These are phyloP conservation scores for Nomada fabriciana DNA, from an alignment of 2,888 invertebrate species.

Conservation along the genomic window DNA sequence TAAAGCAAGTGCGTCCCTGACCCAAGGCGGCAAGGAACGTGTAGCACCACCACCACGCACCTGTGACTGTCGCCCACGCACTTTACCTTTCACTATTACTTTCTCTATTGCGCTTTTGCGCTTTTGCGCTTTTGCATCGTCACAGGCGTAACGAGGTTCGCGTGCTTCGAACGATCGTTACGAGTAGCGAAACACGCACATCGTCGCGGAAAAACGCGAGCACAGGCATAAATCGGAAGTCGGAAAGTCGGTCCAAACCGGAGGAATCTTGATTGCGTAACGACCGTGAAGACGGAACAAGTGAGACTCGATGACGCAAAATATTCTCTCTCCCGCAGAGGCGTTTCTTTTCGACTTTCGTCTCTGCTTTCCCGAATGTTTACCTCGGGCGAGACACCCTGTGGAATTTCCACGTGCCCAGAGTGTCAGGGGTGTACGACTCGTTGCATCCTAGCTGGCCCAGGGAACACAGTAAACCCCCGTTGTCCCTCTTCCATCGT, in stretches of 20 bases:
- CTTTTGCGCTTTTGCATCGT: constrained; percentile 71
- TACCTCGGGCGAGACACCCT: constrained; percentile 78
- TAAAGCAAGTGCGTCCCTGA: constrained; percentile 20
- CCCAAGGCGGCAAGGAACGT: neutral
- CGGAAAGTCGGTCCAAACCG: neutral
- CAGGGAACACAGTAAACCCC: constrained; percentile 79
- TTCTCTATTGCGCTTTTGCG: constrained; percentile 76
- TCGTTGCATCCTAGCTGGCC: constrained; percentile 78
- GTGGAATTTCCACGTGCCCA: constrained; percentile 82
- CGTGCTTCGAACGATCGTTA: constrained; percentile 24
- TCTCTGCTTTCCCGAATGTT: constrained; percentile 28
- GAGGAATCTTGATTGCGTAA: constrained; percentile 35
- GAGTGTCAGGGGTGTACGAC: constrained; percentile 78
- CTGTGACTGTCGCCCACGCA: constrained; percentile 77
- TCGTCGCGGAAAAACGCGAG: constrained; percentile 30
- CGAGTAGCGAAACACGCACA: constrained; percentile 10
- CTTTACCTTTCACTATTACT: constrained; percentile 78
- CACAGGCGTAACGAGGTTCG: constrained; percentile 44
- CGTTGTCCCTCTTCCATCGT: constrained; percentile 77
- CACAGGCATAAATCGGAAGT: neutral
- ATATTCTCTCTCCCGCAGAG: neutral
- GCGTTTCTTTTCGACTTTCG: neutral
- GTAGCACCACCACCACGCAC: constrained; percentile 70
- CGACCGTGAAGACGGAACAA: neutral
- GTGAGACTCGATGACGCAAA: constrained; percentile 13